Evolutionary conservation across 2,797 vertebrate genomes (phyloP), one percentile per base, ranked within the genome.

Genomic region (Amphiprion clarkii): DNA sequence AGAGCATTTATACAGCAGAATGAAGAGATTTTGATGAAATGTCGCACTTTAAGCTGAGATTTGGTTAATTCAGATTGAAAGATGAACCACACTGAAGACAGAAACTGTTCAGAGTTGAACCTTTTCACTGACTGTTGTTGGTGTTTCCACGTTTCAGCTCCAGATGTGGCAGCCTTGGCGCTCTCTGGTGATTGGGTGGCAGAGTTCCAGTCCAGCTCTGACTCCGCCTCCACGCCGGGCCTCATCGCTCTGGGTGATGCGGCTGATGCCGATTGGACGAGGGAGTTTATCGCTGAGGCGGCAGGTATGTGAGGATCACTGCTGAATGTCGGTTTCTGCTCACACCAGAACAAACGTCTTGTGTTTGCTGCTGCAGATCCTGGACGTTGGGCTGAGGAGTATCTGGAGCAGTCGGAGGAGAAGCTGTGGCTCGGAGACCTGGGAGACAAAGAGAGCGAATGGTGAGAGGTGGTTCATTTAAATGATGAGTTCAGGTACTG

Each of bases 401-500:
- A 99, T 82, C 89, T 99, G 79, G 98, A 99, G 86, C 98, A 99
- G 85, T 99, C 98, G 0, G 98, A 99, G 90, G 98, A 99, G 92
- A 99, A 99, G 79, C 89, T 99, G 67, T 99, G 98, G 98, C 93
- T 99, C 58, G 98, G 98, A 69, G 98, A 99, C 74, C 91, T 96
- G 0, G 95, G 98, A 95, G 95, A 96, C 92, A 95, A 92, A 93
- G 95, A 94, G 60, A 88, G 92, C 19, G 96, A 97, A 87, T 99
- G 98, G 98, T 99, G 88, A 96, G 96, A 76, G 59, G 67, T 76
- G 10, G 56, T 48, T 55, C 42, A 23, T n/a, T 39, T 56, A 29
- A 56, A 51, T 23, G 16, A 17, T n/a, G 29, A 16, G 54, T 46
- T 67, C 5, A 62, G 44, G 40, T 19, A 51, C 54, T 70, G 39